These are phyloP conservation scores for Dendrolimus punctatus DNA, from an alignment of 1,140 invertebrate species.

Conservation along the genomic window DNA sequence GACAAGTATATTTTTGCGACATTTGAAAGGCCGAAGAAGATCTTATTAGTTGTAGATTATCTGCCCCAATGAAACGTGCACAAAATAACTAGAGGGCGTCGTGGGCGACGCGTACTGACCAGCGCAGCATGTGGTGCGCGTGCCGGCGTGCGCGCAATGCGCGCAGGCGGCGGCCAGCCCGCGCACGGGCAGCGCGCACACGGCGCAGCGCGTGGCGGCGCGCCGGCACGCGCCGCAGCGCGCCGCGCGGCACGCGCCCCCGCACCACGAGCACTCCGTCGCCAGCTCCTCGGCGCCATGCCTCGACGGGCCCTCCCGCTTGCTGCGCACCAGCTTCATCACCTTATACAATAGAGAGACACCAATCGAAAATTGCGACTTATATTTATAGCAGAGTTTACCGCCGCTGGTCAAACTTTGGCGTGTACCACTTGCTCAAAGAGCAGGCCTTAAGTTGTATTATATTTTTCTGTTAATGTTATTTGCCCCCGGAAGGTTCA, in stretches of 20 bases:
- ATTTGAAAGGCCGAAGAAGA: too few species aligned
- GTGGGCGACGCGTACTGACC: constrained; percentile 71
- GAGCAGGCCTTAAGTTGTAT: too few species aligned
- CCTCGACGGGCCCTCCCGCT: constrained; percentile 6
- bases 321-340: constrained; percentile 81
- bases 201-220: constrained; percentile 82
- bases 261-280: constrained; percentile 76
- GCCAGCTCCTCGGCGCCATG: constrained; percentile 67
- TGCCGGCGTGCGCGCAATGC: constrained; percentile 93
- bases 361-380: background rate
- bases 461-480: too few species aligned
- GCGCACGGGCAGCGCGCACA: constrained; percentile 89
- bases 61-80: too few species aligned
- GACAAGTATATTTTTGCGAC: too few species aligned
- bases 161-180: constrained; percentile 88
- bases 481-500: too few species aligned
- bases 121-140: constrained; percentile 77
- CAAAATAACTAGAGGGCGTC: too few species aligned
- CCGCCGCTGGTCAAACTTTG: too few species aligned
- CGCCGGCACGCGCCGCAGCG: constrained; percentile 80
- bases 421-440: too few species aligned
- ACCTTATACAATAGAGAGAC: constrained; percentile 67
- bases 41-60: too few species aligned
- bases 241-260: constrained; percentile 19
- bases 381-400: too few species aligned